These are phyloP conservation scores for Crotalus viridis DNA, from an alignment of 2,113 vertebrate species.

Conservation along the genomic window DNA sequence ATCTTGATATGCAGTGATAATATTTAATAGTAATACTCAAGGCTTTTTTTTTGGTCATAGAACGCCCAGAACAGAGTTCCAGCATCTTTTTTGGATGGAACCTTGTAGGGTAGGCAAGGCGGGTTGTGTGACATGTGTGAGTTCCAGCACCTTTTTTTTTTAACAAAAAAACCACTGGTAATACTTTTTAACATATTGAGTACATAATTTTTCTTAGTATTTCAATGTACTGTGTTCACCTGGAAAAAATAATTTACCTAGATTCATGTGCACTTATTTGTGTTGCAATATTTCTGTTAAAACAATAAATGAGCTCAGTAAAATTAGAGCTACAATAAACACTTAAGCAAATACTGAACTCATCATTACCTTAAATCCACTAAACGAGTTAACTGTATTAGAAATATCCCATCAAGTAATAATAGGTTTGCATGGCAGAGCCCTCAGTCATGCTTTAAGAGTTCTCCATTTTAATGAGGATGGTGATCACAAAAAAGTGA, in stretches of 20 bases:
- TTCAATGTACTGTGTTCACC: not conserved
- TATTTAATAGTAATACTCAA: not conserved
- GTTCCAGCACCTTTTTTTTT: no score
- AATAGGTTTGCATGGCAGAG: not conserved
- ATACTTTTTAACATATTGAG: not conserved
- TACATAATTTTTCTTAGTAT: not conserved
- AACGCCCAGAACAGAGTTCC: no score
- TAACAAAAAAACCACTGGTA: no score
- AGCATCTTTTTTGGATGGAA: no score
- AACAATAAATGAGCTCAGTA: not conserved
- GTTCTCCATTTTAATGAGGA: constrained; percentile 31
- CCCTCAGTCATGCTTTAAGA: not conserved
- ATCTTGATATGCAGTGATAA: not conserved
- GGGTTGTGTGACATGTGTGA: no score
- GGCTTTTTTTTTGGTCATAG: no score
- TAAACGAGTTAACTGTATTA: not conserved
- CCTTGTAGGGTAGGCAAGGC: no score
- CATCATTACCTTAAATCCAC: not conserved
- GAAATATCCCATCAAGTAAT: not conserved
- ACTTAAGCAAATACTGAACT: not conserved
- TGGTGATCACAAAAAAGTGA: constrained; percentile 59
- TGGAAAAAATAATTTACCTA: not conserved
- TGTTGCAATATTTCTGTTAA: not conserved
- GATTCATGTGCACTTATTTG: not conserved
- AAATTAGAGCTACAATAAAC: not conserved